Conservation (phyloP, 2,888 invertebrate species). For the Anoplius nigerrimus region DNA sequence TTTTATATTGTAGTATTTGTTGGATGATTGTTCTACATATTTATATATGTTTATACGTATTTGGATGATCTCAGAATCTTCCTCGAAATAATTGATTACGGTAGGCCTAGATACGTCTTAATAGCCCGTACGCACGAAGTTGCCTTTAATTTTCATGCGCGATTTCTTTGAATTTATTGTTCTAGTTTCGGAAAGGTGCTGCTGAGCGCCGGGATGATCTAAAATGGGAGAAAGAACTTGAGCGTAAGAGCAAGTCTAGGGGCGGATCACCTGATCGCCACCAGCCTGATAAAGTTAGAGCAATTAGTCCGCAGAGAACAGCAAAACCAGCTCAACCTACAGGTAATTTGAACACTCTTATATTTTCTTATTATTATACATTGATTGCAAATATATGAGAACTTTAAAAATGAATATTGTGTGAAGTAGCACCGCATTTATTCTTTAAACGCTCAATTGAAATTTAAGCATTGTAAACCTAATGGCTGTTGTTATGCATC, state of each 20-base stretch:
- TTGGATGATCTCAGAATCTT: no score
- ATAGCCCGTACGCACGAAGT: slow-evolving; percentile 68
- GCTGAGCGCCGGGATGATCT: slow-evolving; percentile 74
- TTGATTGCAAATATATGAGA: background rate
- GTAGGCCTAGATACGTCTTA: no score
- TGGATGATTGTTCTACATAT: no score
- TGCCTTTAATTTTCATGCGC: slow-evolving; percentile 65
- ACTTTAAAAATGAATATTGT: background rate
- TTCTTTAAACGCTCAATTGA: no score
- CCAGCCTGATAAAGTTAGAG: slow-evolving; percentile 74
- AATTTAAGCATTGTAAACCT: no score
- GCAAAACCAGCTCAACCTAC: slow-evolving; percentile 48
- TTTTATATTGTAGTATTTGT: no score
- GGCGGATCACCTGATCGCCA: slow-evolving; percentile 71
- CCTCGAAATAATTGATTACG: no score
- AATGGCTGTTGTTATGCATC: no score
- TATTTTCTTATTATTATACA: no score
- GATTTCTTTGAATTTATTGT: slow-evolving; percentile 68
- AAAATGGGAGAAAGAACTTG: slow-evolving; percentile 72
- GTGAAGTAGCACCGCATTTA: no score
- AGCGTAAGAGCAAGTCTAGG: slow-evolving; percentile 73
- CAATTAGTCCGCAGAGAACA: slow-evolving; percentile 67
- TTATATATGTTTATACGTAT: no score
- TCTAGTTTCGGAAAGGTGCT: slow-evolving; percentile 75
- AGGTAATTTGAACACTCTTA: slow-evolving; percentile 48